Evolutionary conservation across 2,113 vertebrate species (phyloP).

Genomic region (Eurystomus gularis): DNA sequence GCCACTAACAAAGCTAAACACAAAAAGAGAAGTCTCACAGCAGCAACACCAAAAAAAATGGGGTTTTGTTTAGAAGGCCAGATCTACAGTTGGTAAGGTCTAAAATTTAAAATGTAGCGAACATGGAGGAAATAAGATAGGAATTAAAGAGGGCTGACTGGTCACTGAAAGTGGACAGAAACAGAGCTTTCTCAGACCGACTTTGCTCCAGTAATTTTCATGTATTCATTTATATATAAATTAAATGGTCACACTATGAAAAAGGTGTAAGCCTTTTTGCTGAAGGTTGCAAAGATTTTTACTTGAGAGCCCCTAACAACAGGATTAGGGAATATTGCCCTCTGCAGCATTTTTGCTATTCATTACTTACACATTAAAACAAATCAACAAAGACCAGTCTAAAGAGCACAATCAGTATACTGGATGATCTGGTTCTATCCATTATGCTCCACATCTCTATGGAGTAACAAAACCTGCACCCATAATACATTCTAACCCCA

Average conservation of each 20-base stretch:
- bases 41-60: neutral
- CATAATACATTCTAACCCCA: neutral
- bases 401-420: neutral
- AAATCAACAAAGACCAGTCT: neutral
- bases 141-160: neutral
- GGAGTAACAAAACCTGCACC: neutral
- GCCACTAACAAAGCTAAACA: neutral
- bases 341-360: neutral
- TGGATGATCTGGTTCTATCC: neutral
- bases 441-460: neutral
- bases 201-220: neutral
- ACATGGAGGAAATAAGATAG: neutral
- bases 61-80: neutral
- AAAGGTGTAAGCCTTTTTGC: neutral
- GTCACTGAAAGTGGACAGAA: neutral
- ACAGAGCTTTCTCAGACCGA: neutral
- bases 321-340: neutral
- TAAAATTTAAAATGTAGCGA: neutral
- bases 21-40: neutral
- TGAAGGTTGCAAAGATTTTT: neutral
- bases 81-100: neutral
- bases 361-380: neutral
- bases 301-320: neutral
- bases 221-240: neutral
- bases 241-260: neutral